Base-by-base conservation (phyloP, 2,113 vertebrate genomes). In the Saccopteryx leptura region DNA sequence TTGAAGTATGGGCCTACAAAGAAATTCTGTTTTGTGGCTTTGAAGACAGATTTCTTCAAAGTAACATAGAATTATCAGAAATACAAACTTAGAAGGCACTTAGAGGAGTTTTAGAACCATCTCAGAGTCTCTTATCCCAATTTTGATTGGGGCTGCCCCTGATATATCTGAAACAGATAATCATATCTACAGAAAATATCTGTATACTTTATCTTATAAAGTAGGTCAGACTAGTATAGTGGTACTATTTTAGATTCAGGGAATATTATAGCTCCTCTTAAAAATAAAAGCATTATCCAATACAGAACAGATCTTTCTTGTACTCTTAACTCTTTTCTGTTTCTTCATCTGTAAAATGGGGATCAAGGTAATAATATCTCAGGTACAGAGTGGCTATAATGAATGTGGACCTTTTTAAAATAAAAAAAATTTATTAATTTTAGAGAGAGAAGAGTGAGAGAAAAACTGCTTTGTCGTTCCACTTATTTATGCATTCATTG, bases 21-120 rank as follows among this genome's bases (percentile, higher is more conserved):
- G n/a, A 87, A 54, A 87, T 24, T 56, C 33, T 19, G 31, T 23
- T 46, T 69, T 69, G 58, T 81, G 50, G 24, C 52, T 91, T 18
- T 88, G 26, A 31, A 63, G 48, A 88, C 48, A 71, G 28, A 83
- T 88, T 87, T 84, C 71, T 88, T 21, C 60, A 39, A 96, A 74
- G 18, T 75, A 75, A 21, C 56, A 93, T 76, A 88, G 50, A 92
- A 56, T 9, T 60, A 11, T 80, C 60, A 92, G 52, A 26, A 58
- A 50, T 46, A 56, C 2, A 81, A 4, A 71, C 19, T 2, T 66
- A 24, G 26, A 72, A 88, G 56, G 4, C 28, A 46, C 39, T 71
- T 65, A 12, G 12, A 17, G 1, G 7, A 76, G 13, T 63, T 81
- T 21, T 61, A 72, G 74, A 28, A 76, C 50, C 71, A 85, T 58